These are phyloP conservation scores for Lophura nycthemera DNA, from an alignment of 2,113 vertebrate genomes.

Conservation along the genomic window DNA sequence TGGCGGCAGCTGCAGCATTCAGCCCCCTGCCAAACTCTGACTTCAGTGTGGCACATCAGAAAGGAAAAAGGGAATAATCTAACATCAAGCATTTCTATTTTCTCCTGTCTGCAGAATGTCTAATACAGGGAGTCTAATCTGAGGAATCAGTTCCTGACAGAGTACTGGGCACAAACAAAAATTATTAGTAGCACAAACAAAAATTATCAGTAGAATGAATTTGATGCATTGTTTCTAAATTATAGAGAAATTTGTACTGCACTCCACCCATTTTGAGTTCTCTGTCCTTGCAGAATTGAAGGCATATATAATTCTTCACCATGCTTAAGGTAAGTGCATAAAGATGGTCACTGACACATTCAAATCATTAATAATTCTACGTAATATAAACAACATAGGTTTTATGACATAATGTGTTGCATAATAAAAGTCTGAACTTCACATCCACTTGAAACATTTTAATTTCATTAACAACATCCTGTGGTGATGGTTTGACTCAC, in stretches of 20 bases:
- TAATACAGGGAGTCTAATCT: too few relatives aligned
- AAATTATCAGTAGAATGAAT: too few relatives aligned
- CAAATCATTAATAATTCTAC: background rate
- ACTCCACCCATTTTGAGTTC: background rate
- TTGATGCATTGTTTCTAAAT: background rate
- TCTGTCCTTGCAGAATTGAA: background rate
- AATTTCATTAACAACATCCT: background rate
- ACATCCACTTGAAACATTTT: background rate
- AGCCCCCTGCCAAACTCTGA: background rate
- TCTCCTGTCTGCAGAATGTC: background rate
- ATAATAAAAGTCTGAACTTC: background rate
- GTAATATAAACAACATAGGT: background rate
- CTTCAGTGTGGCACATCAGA: background rate
- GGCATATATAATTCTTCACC: background rate
- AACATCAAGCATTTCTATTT: background rate
- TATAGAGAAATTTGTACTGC: background rate
- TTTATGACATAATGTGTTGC: accelerated
- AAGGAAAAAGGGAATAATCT: background rate
- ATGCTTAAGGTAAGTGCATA: background rate
- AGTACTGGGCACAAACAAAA: background rate
- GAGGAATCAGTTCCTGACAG: background rate
- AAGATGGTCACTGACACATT: background rate
- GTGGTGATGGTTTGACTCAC: background rate
- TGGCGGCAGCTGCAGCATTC: background rate
- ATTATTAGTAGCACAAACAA: background rate